Conservation (phyloP, 2,113 vertebrate genomes). For the Dipodomys ordii region DNA sequence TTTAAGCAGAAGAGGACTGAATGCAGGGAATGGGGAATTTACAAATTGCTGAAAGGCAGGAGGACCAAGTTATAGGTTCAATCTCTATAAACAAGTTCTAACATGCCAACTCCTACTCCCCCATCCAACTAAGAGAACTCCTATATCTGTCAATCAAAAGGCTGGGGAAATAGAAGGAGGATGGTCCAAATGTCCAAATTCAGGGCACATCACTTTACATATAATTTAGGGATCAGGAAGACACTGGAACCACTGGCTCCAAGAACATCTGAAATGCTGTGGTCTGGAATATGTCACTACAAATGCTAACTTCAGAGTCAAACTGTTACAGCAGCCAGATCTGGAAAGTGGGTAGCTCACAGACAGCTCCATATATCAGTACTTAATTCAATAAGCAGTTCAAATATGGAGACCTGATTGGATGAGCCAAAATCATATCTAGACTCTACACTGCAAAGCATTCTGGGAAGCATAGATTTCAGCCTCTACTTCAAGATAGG, state of each 20-base stretch:
- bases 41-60: not conserved
- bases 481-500: not conserved
- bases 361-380: not conserved
- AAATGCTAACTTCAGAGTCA: not conserved
- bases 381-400: not conserved
- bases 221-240: not conserved
- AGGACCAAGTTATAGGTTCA: not conserved
- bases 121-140: not conserved
- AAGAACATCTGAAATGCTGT: not conserved
- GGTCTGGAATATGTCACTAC: not conserved
- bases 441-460: not conserved
- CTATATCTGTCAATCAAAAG: slow-evolving; percentile 7
- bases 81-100: not conserved
- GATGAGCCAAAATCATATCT: not conserved
- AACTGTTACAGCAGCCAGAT: not conserved
- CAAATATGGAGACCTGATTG: slow-evolving; percentile 1
- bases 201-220: not conserved
- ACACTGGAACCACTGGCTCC: not conserved
- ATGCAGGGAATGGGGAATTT: not conserved
- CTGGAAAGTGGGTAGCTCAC: not conserved
- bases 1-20: not conserved
- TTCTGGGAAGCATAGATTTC: slow-evolving; percentile 52
- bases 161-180: not conserved
- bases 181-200: not conserved
- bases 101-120: not conserved